Evolutionary conservation across 2,113 vertebrate genomes (phyloP).

Genomic region (Rhabdornis inornatus): DNA sequence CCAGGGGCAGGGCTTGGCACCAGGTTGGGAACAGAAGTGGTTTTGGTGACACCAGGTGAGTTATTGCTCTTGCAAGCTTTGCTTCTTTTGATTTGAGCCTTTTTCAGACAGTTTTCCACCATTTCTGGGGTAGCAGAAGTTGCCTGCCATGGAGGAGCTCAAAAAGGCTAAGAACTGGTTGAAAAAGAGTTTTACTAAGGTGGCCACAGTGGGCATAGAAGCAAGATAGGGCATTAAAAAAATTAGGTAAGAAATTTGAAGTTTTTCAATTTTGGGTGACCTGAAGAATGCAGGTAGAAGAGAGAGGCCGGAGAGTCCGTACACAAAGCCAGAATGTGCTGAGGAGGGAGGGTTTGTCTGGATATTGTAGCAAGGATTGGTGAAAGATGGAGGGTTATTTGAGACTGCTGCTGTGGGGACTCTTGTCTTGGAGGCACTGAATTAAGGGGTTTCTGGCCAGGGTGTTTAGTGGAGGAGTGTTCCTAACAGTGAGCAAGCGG

Average conservation of each 20-base stretch:
- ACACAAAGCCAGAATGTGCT: not conserved
- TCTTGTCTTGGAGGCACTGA: not conserved
- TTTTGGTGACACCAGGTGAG: not conserved
- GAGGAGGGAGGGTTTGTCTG: not conserved
- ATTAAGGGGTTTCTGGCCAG: not conserved
- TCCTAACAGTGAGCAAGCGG: not conserved
- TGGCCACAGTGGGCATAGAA: not conserved
- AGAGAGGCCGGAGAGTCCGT: not conserved
- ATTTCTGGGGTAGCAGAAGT: not conserved
- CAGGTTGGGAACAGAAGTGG: not conserved
- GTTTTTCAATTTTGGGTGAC: not conserved
- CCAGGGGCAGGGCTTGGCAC: not conserved
- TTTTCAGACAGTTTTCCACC: not conserved
- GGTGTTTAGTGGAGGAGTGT: slow-evolving; percentile 1
- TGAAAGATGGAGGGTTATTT: not conserved
- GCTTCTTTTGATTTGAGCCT: not conserved
- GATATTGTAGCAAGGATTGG: not conserved
- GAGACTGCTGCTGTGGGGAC: not conserved
- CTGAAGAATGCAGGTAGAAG: not conserved
- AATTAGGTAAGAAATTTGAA: not conserved
- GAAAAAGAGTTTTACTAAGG: not conserved
- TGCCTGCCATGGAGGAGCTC: not conserved
- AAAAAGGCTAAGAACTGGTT: not conserved
- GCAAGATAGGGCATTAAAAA: not conserved
- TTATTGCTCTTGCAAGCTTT: not conserved